Base-by-base conservation (phyloP, 2,797 vertebrate genomes). In the Sebastes taczanowskii region DNA sequence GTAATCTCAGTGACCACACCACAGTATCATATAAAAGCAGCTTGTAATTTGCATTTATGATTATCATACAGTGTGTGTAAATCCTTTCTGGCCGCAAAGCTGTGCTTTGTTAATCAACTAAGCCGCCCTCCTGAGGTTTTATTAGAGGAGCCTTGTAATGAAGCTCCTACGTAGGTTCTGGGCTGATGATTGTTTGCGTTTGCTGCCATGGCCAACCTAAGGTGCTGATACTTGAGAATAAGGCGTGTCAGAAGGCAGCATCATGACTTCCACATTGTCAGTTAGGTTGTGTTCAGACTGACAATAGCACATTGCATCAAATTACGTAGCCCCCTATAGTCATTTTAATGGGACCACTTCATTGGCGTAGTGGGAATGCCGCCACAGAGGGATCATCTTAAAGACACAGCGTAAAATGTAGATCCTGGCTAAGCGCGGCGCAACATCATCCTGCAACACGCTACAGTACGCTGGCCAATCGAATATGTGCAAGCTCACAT, bases 31-130 rank as follows among this genome's bases (percentile, higher is more conserved):
- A 73, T 18, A 23, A 68, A 58, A 72, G 38, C 56, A 71, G 70
- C 58, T 61, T 53, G 29, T 73, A 77, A 79, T 75, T 74, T 66
- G 42, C 9, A 49, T 20, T 49, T 20, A 18, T 29, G 10, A n/a
- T 78, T 68, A 71, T 76, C 46, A 74, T 46, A 20, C 23, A 63
- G 60, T 46, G 56, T 25, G 52, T 77, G 52, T 78, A 79, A 77
- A 86, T 68, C 64, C 53, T 32, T 82, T 38, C 23, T 38, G 59
- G 30, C 58, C 61, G 30, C 52, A 20, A 49, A 16, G 34, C 74
- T 77, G 34, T 29, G 32, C 81, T 86, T 71, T 53, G 74, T 75
- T 78, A 74, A 85, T 86, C 66, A 83, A 83, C 63, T 66, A 67
- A 61, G 30, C 35, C 60, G 20, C 55, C 72, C 82, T 65, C 74